Percentiles rank a stretch among this genome's conserved stretches.
phyloP scores from a whole-genome alignment of 2,888 invertebrate genomes.

The Pediacus dermestoides region DNA sequence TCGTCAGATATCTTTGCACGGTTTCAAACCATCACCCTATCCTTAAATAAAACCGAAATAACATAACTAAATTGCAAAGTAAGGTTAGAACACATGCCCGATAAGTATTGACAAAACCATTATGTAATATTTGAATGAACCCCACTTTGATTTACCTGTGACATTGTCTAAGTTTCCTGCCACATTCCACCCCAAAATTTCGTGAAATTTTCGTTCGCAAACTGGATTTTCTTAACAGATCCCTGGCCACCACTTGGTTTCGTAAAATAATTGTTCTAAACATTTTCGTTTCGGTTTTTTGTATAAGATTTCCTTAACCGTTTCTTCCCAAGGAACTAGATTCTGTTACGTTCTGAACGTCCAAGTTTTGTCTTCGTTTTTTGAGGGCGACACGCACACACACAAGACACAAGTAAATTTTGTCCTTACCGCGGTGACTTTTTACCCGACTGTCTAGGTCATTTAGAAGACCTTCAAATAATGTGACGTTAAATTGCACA shows the following conservation, averaged over 20 bases:
- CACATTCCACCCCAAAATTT: conserved; percentile 56
- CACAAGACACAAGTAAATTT: conserved; percentile 18
- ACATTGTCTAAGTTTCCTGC: conserved; percentile 56
- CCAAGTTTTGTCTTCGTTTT: no score
- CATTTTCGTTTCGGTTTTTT: conserved; percentile 53
- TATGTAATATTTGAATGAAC: no score
- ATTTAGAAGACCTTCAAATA: conserved; percentile 49
- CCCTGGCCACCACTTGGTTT: conserved; percentile 63
- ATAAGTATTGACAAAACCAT: no score
- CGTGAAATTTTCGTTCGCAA: conserved; percentile 57
- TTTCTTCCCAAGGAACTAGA: no score
- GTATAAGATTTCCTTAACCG: conserved; percentile 11
- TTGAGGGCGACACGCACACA: conserved; percentile 43
- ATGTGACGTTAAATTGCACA: no score
- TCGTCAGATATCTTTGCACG: no score
- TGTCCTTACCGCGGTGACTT: conserved; percentile 10
- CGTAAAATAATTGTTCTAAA: conserved; percentile 70
- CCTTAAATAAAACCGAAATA: no score
- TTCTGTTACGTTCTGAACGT: no score
- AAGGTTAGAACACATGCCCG: no score
- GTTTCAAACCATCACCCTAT: no score
- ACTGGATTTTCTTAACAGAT: conserved; percentile 59
- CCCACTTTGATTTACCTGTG: conserved; percentile 30
- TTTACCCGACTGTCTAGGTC: conserved; percentile 43
- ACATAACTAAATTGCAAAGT: no score